phyloP scores from a whole-genome alignment of 92 coral and sea anemone genomes.

The Diadumene lineata region DNA sequence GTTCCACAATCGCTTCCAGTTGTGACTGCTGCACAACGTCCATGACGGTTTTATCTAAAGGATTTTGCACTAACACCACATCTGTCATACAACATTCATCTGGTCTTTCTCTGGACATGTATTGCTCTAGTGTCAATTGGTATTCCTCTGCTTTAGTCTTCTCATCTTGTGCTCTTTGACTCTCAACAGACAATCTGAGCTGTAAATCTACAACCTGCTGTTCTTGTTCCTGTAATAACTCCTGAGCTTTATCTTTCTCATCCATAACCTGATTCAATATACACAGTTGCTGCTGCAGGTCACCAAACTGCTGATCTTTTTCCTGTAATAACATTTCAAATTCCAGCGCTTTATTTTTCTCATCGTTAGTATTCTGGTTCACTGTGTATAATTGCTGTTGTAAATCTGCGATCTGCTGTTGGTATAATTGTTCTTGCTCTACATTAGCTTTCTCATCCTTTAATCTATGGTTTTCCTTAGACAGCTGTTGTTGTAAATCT shows the following conservation, averaged over 20 bases:
- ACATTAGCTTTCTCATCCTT: constrained; percentile 24
- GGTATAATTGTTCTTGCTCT: constrained; percentile 10
- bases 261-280: too few relatives aligned
- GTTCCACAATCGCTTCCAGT: neutral
- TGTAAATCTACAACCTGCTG: too few relatives aligned
- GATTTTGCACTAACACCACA: constrained; percentile 42
- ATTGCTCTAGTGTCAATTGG: constrained; percentile 8
- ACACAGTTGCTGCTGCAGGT: too few relatives aligned
- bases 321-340: constrained; percentile 19
- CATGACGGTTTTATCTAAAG: constrained; percentile 33
- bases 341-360: constrained; percentile 21
- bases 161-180: neutral
- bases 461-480: constrained; percentile 3
- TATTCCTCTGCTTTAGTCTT: constrained; percentile 13
- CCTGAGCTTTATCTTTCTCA: too few relatives aligned
- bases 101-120: constrained; percentile 26
- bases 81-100: constrained; percentile 57
- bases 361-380: constrained; percentile 9
- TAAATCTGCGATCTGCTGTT: constrained; percentile 14
- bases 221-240: too few relatives aligned
- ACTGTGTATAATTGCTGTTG: constrained; percentile 2
- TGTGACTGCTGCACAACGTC: neutral
- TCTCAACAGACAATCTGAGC: too few relatives aligned
- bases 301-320: too few relatives aligned
- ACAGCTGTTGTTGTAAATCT: constrained; percentile 8